These are phyloP conservation scores for Trogon melanurus DNA, from an alignment of 2,113 vertebrate species.

Conservation along the genomic window DNA sequence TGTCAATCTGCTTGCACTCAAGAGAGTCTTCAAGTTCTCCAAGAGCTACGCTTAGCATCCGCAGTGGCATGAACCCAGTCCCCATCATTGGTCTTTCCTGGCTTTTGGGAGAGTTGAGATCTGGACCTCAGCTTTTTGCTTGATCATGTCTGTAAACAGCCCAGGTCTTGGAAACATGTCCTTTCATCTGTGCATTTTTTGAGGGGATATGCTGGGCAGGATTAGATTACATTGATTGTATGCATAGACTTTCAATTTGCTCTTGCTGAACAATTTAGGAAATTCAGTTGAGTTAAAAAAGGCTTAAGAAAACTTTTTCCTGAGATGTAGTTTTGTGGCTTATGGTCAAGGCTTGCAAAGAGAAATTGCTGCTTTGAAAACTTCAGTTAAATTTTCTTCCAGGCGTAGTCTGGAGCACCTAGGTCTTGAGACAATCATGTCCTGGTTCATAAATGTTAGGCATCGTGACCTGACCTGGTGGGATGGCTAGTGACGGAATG, in stretches of 20 bases:
- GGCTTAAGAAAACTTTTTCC: neutral
- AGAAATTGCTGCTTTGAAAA: neutral
- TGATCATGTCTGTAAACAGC: neutral
- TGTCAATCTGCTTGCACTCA: neutral
- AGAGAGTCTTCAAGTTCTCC: neutral
- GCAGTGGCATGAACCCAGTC: neutral
- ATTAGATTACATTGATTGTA: neutral
- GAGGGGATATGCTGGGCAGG: neutral
- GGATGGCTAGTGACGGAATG: neutral
- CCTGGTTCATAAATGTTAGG: neutral
- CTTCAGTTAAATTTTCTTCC: neutral
- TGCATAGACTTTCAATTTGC: neutral
- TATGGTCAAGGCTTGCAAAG: neutral
- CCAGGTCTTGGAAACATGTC: neutral
- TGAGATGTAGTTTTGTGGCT: neutral
- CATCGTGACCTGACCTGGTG: neutral
- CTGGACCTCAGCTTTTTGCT: neutral
- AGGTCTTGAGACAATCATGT: neutral
- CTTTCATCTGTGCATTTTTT: neutral
- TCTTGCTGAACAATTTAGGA: neutral
- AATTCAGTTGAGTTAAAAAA: neutral
- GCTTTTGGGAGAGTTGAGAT: neutral
- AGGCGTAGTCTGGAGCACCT: neutral
- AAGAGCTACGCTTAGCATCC: neutral
- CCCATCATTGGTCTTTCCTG: neutral